Percentiles rank a stretch among this genome's conserved stretches.
Evolutionary conservation across 1,140 invertebrate species (phyloP).

Genomic region (Helicoverpa armigera): DNA sequence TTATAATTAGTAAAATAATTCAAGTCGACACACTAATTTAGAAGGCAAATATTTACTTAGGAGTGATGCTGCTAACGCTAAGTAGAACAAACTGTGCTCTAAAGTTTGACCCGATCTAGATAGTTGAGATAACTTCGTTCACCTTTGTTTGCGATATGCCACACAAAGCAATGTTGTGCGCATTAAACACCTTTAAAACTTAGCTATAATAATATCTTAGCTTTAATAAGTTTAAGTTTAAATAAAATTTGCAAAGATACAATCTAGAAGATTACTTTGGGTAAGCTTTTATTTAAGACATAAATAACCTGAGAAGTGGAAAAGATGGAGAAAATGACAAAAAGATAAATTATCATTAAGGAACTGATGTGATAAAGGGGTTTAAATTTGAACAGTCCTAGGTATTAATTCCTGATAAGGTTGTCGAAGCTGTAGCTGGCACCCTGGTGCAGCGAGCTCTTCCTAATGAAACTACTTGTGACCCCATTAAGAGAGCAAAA

Average conservation of each 20-base stretch:
- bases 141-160: neutral
- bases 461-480: constrained; percentile 54
- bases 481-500: constrained; percentile 57
- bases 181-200: neutral
- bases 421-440: constrained; percentile 10
- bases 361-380: neutral
- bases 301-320: no score
- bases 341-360: neutral
- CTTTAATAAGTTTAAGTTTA: neutral
- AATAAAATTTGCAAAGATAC: no score
- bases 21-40: neutral
- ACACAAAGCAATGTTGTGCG: neutral
- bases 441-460: constrained; percentile 26
- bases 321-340: no score
- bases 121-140: constrained; percentile 22
- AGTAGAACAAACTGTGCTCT: constrained; percentile 19
- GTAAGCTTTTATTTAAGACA: no score
- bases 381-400: constrained; percentile 26
- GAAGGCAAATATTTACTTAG: constrained; percentile 2
- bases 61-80: neutral
- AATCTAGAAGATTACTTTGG: no score
- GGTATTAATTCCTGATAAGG: constrained; percentile 12
- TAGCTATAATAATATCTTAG: no score
- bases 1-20: constrained; percentile 11
- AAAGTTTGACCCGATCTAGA: neutral